These are phyloP conservation scores for Himantopus leucocephalus DNA, from an alignment of 2,113 vertebrate species.

Conservation along the genomic window DNA sequence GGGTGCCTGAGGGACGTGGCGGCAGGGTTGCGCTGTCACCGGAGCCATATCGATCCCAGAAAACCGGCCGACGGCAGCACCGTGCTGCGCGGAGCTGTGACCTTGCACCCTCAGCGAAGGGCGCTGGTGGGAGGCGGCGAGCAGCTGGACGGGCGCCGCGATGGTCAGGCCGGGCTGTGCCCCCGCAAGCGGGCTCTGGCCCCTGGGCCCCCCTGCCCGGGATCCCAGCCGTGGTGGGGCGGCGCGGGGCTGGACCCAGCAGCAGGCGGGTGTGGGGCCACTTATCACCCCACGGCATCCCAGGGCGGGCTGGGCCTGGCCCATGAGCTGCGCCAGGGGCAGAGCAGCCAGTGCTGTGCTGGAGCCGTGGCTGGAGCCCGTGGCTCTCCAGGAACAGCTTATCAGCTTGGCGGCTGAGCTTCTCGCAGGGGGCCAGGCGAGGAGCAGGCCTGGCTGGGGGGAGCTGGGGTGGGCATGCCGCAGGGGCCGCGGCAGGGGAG, in stretches of 20 bases:
- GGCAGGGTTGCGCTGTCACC: not conserved
- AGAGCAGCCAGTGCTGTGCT: not conserved
- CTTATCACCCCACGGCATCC: not conserved
- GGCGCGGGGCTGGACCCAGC: not conserved
- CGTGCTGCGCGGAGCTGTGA: constrained; percentile 7
- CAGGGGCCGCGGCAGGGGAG: not conserved
- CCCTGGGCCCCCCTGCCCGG: not conserved
- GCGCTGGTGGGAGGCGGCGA: constrained; percentile 4
- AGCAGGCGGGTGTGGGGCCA: not conserved
- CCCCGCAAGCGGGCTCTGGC: not conserved
- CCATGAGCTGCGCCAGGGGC: not conserved
- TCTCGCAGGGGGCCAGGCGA: rapidly evolving
- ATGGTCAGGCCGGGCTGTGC: not conserved
- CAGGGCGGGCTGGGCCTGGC: not conserved
- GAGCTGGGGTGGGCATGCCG: not conserved
- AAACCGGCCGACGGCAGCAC: not conserved
- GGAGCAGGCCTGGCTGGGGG: not conserved
- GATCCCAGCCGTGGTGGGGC: rapidly evolving
- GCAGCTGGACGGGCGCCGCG: not conserved
- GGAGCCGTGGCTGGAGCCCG: not conserved
- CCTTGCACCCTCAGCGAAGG: constrained; percentile 41
- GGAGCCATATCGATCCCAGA: constrained; percentile 51
- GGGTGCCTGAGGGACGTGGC: not conserved
- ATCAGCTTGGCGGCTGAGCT: not conserved
- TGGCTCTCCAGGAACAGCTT: not conserved